phyloP scores from a whole-genome alignment of 2,888 invertebrate species.

The Busseola fusca region DNA sequence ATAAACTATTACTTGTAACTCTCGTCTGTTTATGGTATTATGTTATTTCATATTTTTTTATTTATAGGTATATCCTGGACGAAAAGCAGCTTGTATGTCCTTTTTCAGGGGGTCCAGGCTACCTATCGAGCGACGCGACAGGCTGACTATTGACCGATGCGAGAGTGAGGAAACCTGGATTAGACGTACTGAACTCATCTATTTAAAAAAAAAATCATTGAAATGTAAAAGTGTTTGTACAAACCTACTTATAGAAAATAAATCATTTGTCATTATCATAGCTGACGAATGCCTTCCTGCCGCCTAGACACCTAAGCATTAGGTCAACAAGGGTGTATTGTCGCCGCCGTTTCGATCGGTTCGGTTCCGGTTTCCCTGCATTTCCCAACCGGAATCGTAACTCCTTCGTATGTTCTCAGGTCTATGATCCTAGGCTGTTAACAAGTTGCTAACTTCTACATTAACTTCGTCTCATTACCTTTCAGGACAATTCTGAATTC shows the following conservation, averaged over 20 bases:
- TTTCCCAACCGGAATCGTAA: slow-evolving; percentile 17
- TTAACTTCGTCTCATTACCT: slow-evolving; percentile 11
- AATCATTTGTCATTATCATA: too few species aligned
- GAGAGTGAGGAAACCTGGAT: too few species aligned
- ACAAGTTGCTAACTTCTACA: slow-evolving; percentile 20
- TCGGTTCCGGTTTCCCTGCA: slow-evolving; percentile 6
- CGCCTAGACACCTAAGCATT: slow-evolving; percentile 10
- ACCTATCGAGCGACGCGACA: too few species aligned
- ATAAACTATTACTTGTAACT: not conserved
- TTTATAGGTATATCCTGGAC: not conserved
- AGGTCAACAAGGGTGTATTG: slow-evolving; percentile 13
- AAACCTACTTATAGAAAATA: too few species aligned
- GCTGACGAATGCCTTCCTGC: not conserved
- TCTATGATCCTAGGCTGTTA: not conserved
- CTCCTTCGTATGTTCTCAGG: slow-evolving; percentile 2
- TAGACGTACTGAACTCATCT: too few species aligned
- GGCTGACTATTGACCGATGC: too few species aligned
- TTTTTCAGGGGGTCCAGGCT: not conserved
- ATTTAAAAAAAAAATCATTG: too few species aligned
- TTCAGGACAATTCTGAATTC: slow-evolving; percentile 26
- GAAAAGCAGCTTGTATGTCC: not conserved
- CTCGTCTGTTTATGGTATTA: not conserved
- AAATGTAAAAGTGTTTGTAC: too few species aligned
- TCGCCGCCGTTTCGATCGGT: slow-evolving; percentile 1
- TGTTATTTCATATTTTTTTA: not conserved